Base-by-base conservation (phyloP, 2,888 invertebrate species). In the Glyphotaelius pellucidus region DNA sequence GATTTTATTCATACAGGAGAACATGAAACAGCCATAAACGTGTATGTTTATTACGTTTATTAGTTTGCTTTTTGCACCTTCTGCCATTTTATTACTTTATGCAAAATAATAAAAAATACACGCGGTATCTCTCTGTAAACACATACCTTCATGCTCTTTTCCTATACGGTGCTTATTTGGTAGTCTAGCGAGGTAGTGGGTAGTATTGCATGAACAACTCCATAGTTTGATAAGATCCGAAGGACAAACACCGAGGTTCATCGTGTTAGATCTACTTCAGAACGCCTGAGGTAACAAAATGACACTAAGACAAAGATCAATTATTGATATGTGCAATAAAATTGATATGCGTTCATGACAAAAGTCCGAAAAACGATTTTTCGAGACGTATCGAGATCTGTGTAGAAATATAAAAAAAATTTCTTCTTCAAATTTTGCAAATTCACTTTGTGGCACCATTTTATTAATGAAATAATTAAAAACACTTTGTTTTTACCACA, bases 51-150 rank as follows among this genome's bases (percentile, higher is more conserved):
- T 88, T 88, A 88, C 88, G 30, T 88, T 88, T 88, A 88, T 88
- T 88, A 88, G 88, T 88, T 19, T 32, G 67, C 88, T 88, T 88
- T 86, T 67, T 88, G 86, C 88, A 88, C 88, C 88, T 88, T 52
- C 30, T 88, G 88, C 67, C 35, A 31, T 67, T 88, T 88, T 88
- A 88, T 88, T 14, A 15, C 88, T 31, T 31, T 25, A 67, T 67
- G 67, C 9, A 67, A 67, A 67, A 67, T 67, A 25, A 25, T 67
- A 67, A 67, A 67, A 67, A 67, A 67, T 25, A 67, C 67, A 67
- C n/a, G n/a, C 67, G 67, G 67, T 7, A 25, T 67, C 67, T 67
- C 67, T 25, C 67, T 67, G 9, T n/a, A 67, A 67, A 67, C 25
- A 67, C n/a, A n/a, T 9, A 67, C 67, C 2, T 67, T 67, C 67